These are phyloP conservation scores for Neria commutata DNA, from an alignment of 2,888 invertebrate species.

Conservation along the genomic window DNA sequence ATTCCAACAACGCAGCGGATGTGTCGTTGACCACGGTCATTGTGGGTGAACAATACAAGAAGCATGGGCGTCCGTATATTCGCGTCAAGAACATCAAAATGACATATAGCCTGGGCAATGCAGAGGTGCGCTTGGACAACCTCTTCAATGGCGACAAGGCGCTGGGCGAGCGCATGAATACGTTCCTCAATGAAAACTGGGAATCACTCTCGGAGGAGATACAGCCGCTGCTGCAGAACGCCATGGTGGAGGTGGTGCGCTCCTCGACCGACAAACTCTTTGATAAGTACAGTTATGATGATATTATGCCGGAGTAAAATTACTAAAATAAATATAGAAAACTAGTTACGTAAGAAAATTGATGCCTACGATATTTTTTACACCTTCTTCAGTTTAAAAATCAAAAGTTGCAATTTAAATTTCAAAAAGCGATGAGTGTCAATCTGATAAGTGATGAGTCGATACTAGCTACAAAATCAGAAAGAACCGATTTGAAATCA, in stretches of 20 bases:
- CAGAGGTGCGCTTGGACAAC: conserved; percentile 71
- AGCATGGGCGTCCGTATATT: conserved; percentile 64
- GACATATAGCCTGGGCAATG: conserved; percentile 71
- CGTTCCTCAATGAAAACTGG: conserved; percentile 81
- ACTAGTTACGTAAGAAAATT: too few relatives aligned
- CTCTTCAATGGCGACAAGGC: conserved; percentile 75
- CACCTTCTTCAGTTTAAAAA: too few relatives aligned
- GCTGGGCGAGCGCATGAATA: conserved; percentile 74
- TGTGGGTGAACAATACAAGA: conserved; percentile 66
- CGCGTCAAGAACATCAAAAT: conserved; percentile 70
- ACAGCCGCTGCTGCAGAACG: conserved; percentile 72
- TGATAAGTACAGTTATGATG: conserved; percentile 66
- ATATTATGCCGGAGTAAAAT: conserved; percentile 62
- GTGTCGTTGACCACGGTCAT: conserved; percentile 70
- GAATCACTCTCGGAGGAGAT: conserved; percentile 72
- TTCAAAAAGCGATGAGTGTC: too few relatives aligned
- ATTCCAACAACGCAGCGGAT: conserved; percentile 68
- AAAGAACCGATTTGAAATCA: too few relatives aligned
- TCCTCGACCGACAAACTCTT: conserved; percentile 68
- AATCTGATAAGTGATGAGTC: too few relatives aligned
- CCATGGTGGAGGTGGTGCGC: conserved; percentile 66
- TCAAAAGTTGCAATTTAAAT: too few relatives aligned
- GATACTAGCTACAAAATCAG: too few relatives aligned
- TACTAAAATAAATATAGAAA: too few relatives aligned
- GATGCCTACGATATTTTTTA: too few relatives aligned